These are phyloP conservation scores for Sinhomidia bicolor DNA, from an alignment of 2,888 invertebrate genomes.

Conservation along the genomic window DNA sequence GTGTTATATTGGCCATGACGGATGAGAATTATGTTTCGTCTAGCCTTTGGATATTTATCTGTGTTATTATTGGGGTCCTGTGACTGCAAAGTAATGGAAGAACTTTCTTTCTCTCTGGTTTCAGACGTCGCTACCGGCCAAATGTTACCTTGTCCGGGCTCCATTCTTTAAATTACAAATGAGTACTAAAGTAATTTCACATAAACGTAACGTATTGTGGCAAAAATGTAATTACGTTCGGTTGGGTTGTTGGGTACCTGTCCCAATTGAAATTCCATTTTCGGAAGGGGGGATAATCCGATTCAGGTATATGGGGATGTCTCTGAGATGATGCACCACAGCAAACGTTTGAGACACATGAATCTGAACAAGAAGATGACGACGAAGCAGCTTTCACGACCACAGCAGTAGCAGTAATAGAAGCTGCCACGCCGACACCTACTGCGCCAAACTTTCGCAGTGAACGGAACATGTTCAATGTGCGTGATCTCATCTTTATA, in stretches of 20 bases:
- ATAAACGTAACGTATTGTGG: too few relatives aligned
- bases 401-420: constrained; percentile 1
- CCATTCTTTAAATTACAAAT: constrained; percentile 51
- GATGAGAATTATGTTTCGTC: constrained; percentile 92
- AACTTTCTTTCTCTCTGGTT: not conserved
- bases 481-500: not conserved
- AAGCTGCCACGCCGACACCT: constrained; percentile 34
- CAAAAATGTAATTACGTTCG: not conserved
- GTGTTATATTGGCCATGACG: constrained; percentile 97
- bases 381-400: constrained; percentile 9
- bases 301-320: constrained; percentile 38
- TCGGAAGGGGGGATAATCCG: constrained; percentile 79
- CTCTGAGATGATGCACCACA: not conserved
- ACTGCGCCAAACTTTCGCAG: constrained; percentile 25
- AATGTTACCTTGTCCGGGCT: constrained; percentile 32
- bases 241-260: constrained; percentile 84
- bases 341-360: not conserved
- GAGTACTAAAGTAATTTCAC: too few relatives aligned
- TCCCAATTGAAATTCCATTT: constrained; percentile 96
- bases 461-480: constrained; percentile 16
- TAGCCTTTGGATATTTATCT: constrained; percentile 82
- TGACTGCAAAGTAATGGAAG: constrained; percentile 2
- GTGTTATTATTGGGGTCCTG: constrained; percentile 86
- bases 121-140: constrained; percentile 21
- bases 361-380: not conserved